A percentile compares a stretch with the other conserved stretches of the same genome.
phyloP scores from a whole-genome alignment of 2,113 vertebrate genomes.

The Tachuris rubrigastra region DNA sequence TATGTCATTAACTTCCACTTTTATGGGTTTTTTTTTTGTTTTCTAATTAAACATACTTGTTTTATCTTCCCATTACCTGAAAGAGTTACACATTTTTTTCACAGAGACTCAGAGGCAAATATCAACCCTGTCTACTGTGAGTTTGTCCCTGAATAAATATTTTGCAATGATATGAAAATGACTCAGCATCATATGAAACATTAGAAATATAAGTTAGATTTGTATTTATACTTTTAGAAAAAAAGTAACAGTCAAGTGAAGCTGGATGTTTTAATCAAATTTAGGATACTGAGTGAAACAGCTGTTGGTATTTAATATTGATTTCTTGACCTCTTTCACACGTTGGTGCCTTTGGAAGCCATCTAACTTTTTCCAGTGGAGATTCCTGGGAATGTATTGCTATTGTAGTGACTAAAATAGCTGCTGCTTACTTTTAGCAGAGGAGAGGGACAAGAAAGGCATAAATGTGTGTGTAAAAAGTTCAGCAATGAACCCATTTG shows the following conservation, averaged over 20 bases:
- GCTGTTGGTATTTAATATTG: background rate
- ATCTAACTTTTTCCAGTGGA: background rate
- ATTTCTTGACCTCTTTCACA: background rate
- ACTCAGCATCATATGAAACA: background rate
- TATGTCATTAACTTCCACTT: background rate
- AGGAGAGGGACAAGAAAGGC: background rate
- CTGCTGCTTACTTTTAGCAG: background rate
- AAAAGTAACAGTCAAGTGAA: background rate
- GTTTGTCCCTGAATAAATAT: background rate
- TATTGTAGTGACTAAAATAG: background rate
- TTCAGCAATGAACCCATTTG: background rate
- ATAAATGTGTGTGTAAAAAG: background rate
- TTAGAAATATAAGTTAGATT: background rate
- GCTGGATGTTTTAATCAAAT: background rate
- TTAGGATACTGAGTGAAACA: background rate
- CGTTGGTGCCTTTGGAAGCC: background rate
- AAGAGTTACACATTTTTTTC: background rate
- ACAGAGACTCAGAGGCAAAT: background rate
- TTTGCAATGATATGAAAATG: background rate
- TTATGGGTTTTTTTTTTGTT: background rate
- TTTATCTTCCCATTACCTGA: background rate
- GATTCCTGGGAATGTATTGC: background rate
- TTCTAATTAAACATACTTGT: background rate
- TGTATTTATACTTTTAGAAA: background rate
- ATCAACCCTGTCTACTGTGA: background rate